Percentiles rank a stretch among this genome's conserved stretches.
phyloP scores from a whole-genome alignment of 2,888 invertebrate genomes.

The Cordilura impudica region DNA sequence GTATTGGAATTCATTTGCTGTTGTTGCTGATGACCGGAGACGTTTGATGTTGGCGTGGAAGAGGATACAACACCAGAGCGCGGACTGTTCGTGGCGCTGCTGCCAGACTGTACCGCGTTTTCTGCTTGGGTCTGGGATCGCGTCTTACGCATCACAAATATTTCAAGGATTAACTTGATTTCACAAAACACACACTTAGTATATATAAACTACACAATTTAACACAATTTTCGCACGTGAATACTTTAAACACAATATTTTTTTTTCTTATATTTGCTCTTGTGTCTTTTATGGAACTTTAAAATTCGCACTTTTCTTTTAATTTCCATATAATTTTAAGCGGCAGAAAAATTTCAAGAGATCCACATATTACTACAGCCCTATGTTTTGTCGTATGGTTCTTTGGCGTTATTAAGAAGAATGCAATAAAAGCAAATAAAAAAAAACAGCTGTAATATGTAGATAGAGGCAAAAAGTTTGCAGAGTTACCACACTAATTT shows the following conservation, averaged over 20 bases:
- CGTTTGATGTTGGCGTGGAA: conserved; percentile 19
- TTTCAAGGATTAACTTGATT: not conserved
- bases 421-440: conserved; percentile 42
- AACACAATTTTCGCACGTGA: conserved; percentile 13
- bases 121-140: conserved; percentile 77
- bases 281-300: not conserved
- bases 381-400: conserved; percentile 14
- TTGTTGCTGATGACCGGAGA: conserved; percentile 35
- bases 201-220: too few relatives aligned
- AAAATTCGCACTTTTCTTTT: not conserved
- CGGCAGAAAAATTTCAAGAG: conserved; percentile 37
- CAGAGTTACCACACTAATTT: too few relatives aligned
- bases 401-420: conserved; percentile 24
- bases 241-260: conserved; percentile 11
- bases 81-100: conserved; percentile 45
- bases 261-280: not conserved
- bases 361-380: too few relatives aligned
- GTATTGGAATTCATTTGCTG: conserved; percentile 43
- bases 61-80: conserved; percentile 50
- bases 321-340: not conserved
- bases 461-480: conserved; percentile 33
- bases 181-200: conserved; percentile 26
- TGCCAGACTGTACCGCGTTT: conserved; percentile 69
- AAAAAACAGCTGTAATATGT: conserved; percentile 54
- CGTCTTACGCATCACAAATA: conserved; percentile 75